Evolutionary conservation across 2,113 vertebrate genomes (phyloP), one percentile per base, ranked within the genome.

Genomic region (Pseudorectes ferrugineus): DNA sequence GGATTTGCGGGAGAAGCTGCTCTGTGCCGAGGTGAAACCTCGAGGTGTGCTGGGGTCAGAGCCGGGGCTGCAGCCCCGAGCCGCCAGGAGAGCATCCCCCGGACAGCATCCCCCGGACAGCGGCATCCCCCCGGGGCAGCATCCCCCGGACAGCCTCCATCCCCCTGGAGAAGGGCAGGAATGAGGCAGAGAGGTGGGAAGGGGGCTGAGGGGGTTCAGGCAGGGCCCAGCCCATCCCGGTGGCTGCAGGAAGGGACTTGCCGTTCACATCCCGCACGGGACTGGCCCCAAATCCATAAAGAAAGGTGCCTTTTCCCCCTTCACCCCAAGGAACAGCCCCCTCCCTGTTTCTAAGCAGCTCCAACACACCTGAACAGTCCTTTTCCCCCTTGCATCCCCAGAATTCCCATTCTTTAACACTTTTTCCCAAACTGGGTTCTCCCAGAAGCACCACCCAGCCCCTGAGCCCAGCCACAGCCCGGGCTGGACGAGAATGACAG

Each of bases 321-420:
- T 45, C 7, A 11, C 35, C 29, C 4, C 4, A 20, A 38, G 4
- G 23, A 80, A 9, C 28, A 38, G 16, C 42, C 17, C 35, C 26
- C 14, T 71, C 26, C 31, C 14, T 48, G 19, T 48, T 42, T 12
- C 43, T 9, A 8, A 65, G 66, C 57, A 35, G 35, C 75, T 51
- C 55, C 24, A 28, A 12, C 7, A 2, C 7, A 12, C 33, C 72
- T 25, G 6, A 31, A 5, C 28, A 5, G 7, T 4, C 24, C 43
- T 65, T 43, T 36, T 4, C 46, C 58, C 66, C n/a, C 76, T 11
- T 1, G 25, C 22, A 6, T 5, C 19, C 54, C 14, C 68, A 52
- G 8, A 43, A 63, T n/a, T 14, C 11, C 36, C 16, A 0, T 33
- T 85, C 48, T 33, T 26, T 25, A 46, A 6, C 2, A 0, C 3